These are phyloP conservation scores for Thera britannica DNA, from an alignment of 2,888 invertebrate genomes.

Conservation along the genomic window DNA sequence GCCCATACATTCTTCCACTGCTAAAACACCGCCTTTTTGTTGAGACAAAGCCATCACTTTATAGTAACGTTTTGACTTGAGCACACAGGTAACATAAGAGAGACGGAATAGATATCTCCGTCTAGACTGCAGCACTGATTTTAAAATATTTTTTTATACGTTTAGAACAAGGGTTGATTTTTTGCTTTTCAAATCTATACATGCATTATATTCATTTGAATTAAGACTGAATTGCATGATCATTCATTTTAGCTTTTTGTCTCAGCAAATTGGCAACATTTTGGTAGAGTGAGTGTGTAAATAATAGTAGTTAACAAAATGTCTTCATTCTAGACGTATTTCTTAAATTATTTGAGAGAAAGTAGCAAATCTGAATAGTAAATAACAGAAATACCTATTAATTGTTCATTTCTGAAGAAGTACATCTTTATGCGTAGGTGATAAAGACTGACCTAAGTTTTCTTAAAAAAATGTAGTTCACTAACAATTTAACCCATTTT, in stretches of 20 bases:
- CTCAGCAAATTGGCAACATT: conserved; percentile 24
- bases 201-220: conserved; percentile 34
- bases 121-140: conserved; percentile 25
- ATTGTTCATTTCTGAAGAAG: conserved; percentile 40
- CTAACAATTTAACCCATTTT: conserved; percentile 35
- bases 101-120: conserved; percentile 23
- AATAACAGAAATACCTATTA: conserved; percentile 23
- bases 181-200: conserved; percentile 12
- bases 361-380: conserved; percentile 31
- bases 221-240: conserved; percentile 42
- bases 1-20: conserved; percentile 59
- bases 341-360: conserved; percentile 27
- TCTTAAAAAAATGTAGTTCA: conserved; percentile 45
- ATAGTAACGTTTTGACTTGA: conserved; percentile 21
- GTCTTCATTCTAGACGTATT: conserved; percentile 29
- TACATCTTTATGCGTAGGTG: conserved; percentile 48
- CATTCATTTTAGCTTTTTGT: conserved; percentile 30
- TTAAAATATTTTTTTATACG: conserved; percentile 6
- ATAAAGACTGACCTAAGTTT: conserved; percentile 61
- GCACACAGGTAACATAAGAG: conserved; percentile 32
- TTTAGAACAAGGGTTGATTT: conserved; percentile 21
- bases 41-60: conserved; percentile 40
- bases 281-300: conserved; percentile 28
- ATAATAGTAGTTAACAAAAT: conserved; percentile 33
- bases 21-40: conserved; percentile 55